A percentile compares a stretch with the other conserved stretches of the same genome.
These are phyloP conservation scores for Pyrocoelia pectoralis DNA, from an alignment of 2,888 invertebrate genomes.

Conservation along the genomic window DNA sequence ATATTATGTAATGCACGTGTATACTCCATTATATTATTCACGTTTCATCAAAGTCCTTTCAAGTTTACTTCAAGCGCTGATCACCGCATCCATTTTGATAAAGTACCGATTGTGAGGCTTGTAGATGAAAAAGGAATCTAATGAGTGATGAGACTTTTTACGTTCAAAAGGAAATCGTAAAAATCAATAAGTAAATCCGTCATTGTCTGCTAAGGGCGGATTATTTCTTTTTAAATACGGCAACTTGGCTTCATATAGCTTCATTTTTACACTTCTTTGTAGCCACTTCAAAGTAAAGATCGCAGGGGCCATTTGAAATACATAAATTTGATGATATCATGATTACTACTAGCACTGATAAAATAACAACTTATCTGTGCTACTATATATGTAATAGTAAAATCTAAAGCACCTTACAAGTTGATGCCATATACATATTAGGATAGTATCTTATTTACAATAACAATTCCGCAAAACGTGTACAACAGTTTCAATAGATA, in stretches of 20 bases:
- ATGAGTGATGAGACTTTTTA: conserved; percentile 28
- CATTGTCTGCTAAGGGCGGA: conserved; percentile 19
- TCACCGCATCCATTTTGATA: conserved; percentile 39
- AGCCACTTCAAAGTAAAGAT: too few relatives aligned
- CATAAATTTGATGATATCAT: too few relatives aligned
- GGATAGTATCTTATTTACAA: too few relatives aligned
- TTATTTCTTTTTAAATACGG: conserved; percentile 10
- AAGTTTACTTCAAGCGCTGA: conserved; percentile 37
- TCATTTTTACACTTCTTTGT: neutral
- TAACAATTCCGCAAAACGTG: too few relatives aligned
- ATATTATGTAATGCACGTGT: conserved; percentile 21
- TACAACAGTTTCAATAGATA: too few relatives aligned
- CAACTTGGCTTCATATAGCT: too few relatives aligned
- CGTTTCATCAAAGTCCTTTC: conserved; percentile 38
- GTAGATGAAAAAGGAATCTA: conserved; percentile 27
- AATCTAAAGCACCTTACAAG: too few relatives aligned
- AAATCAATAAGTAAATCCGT: conserved; percentile 26
- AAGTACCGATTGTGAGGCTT: conserved; percentile 28
- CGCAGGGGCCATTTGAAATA: too few relatives aligned
- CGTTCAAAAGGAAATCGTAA: conserved; percentile 20
- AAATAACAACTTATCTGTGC: too few relatives aligned
- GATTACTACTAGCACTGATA: too few relatives aligned
- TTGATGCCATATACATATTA: too few relatives aligned
- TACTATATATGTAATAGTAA: too few relatives aligned
- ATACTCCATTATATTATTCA: conserved; percentile 38